A percentile compares a stretch with the other conserved stretches of the same genome.
Conservation (phyloP, 2,888 invertebrate species). For the Lithosia quadra region DNA sequence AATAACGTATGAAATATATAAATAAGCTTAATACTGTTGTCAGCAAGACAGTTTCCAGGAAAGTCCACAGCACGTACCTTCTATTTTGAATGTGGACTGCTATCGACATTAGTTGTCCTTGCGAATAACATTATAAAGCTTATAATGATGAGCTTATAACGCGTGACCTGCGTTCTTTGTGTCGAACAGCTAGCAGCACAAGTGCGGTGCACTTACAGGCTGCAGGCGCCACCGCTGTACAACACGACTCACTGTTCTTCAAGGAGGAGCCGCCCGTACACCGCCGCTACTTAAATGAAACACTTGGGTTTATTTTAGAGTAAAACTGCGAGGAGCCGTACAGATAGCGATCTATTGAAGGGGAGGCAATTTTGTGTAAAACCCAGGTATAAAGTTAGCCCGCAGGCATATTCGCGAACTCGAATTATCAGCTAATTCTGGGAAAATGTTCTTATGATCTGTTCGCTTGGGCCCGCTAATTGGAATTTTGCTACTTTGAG, state of each 20-base stretch:
- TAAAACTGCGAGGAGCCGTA: not conserved
- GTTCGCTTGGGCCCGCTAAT: slow-evolving; percentile 23
- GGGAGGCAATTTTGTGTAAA: slow-evolving; percentile 2
- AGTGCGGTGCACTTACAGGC: too few relatives aligned
- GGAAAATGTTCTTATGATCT: slow-evolving; percentile 27
- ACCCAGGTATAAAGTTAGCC: slow-evolving; percentile 10
- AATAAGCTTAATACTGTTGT: too few relatives aligned
- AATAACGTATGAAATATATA: not conserved
- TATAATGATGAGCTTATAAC: too few relatives aligned
- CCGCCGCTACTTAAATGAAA: not conserved
- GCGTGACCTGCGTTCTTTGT: too few relatives aligned
- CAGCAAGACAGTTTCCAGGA: too few relatives aligned
- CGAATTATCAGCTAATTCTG: slow-evolving; percentile 27
- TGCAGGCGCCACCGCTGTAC: not conserved
- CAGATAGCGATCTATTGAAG: not conserved
- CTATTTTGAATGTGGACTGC: too few relatives aligned
- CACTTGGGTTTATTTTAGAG: slow-evolving; percentile 21
- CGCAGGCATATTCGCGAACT: slow-evolving; percentile 1
- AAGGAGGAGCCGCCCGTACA: too few relatives aligned
- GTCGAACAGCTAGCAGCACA: too few relatives aligned
- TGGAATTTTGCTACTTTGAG: slow-evolving; percentile 10
- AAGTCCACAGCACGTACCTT: too few relatives aligned
- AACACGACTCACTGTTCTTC: too few relatives aligned
- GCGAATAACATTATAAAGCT: too few relatives aligned
- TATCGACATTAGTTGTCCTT: too few relatives aligned